Percentiles rank a stretch among this genome's conserved stretches.
phyloP scores from a whole-genome alignment of 2,888 invertebrate species.

The Pheosia tremula region DNA sequence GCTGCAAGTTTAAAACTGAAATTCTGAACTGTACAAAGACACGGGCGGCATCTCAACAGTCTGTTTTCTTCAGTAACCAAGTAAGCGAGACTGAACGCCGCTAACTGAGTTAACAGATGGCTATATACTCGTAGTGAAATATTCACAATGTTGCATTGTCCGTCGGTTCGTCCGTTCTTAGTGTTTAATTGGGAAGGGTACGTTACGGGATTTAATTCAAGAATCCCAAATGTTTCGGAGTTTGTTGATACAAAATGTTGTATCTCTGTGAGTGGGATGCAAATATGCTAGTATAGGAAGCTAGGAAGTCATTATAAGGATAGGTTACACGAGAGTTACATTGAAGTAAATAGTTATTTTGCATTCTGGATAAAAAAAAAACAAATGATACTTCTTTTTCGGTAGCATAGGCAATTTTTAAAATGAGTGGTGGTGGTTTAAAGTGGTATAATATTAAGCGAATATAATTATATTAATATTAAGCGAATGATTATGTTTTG shows the following conservation, averaged over 20 bases:
- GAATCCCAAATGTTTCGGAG: slow-evolving; percentile 20
- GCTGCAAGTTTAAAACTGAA: neutral
- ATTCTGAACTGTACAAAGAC: slow-evolving; percentile 11
- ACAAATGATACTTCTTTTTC: no score
- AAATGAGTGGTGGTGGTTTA: no score
- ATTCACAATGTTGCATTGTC: slow-evolving; percentile 50
- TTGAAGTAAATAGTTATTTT: no score
- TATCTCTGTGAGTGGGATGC: no score
- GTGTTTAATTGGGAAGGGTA: slow-evolving; percentile 45
- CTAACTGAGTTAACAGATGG: slow-evolving; percentile 54
- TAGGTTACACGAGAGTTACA: no score
- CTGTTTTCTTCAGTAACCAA: slow-evolving; percentile 25
- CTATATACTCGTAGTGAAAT: slow-evolving; percentile 29
- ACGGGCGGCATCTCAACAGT: slow-evolving; percentile 15
- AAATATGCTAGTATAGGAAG: no score
- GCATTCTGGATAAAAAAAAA: no score
- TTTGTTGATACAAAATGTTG: neutral
- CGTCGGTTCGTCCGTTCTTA: slow-evolving; percentile 39
- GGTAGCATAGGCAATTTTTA: no score
- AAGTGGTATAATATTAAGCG: no score
- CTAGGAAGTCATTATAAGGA: no score
- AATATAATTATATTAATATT: no score
- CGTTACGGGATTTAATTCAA: slow-evolving; percentile 41
- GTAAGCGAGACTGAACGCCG: slow-evolving; percentile 38
- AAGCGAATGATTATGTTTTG: no score